Conservation (phyloP, 2,797 vertebrate species). For the Brachymystax lenok region DNA sequence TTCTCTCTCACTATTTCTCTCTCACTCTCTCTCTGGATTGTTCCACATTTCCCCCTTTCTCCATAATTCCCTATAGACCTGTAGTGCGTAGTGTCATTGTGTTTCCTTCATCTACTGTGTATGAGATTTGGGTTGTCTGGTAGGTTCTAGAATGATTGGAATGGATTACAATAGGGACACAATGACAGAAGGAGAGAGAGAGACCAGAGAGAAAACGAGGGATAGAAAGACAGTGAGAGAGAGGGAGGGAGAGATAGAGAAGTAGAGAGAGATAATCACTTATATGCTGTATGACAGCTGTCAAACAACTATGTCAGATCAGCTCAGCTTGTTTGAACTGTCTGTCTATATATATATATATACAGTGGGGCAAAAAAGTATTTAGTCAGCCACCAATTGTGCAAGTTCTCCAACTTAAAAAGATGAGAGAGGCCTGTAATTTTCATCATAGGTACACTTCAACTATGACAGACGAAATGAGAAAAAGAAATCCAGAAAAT, state of each 20-base stretch:
- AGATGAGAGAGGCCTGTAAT: too few species aligned
- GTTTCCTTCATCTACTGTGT: constrained; percentile 43
- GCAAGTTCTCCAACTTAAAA: too few species aligned
- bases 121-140: constrained; percentile 43
- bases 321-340: constrained; percentile 49
- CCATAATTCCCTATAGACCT: too few species aligned
- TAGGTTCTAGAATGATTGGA: constrained; percentile 31
- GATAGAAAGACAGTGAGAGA: too few species aligned
- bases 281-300: constrained; percentile 25
- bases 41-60: too few species aligned
- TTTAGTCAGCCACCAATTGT: too few species aligned
- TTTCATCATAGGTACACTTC: too few species aligned
- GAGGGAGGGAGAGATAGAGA: background rate
- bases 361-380: too few species aligned
- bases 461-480: too few species aligned
- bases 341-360: background rate
- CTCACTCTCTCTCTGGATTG: too few species aligned
- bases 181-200: constrained; percentile 14
- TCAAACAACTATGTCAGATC: constrained; percentile 30
- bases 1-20: too few species aligned
- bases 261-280: constrained; percentile 32
- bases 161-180: constrained; percentile 52
- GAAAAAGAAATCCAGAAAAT: too few species aligned
- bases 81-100: constrained; percentile 1
- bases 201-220: background rate